These are phyloP conservation scores for Sarcophaga bullata DNA, from an alignment of 1,140 invertebrate species.

Conservation along the genomic window DNA sequence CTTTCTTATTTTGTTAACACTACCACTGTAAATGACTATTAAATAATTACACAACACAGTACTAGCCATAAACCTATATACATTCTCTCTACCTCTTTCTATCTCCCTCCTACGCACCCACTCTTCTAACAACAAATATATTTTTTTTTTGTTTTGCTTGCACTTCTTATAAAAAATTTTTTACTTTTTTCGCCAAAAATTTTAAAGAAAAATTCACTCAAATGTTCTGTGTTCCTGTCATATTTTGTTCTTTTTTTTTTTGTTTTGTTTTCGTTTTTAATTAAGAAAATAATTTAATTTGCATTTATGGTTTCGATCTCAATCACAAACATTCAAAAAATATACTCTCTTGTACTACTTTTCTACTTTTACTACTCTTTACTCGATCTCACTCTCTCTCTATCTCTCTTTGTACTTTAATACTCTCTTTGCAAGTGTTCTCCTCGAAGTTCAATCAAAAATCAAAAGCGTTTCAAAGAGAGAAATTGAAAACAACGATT, in stretches of 20 bases:
- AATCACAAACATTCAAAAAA: background rate
- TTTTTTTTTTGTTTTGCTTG: background rate
- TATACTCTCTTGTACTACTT: conserved; percentile 13
- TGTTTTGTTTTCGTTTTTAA: background rate
- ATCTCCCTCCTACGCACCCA: background rate
- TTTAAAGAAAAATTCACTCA: background rate
- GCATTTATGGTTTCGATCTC: background rate
- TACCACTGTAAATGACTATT: too few species aligned
- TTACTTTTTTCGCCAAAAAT: background rate
- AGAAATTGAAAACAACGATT: too few species aligned
- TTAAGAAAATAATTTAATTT: background rate
- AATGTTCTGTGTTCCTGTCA: too few species aligned
- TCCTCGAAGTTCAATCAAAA: too few species aligned
- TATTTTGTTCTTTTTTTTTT: background rate
- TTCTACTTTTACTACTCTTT: background rate
- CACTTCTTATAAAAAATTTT: conserved; percentile 14
- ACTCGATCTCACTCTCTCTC: too few species aligned
- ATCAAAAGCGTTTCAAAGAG: too few species aligned
- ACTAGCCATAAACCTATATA: background rate
- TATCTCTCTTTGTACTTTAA: too few species aligned
- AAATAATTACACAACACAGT: too few species aligned
- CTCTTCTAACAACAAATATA: background rate
- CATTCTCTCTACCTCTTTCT: too few species aligned
- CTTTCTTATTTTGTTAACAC: too few species aligned
- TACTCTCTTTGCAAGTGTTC: background rate